Evolutionary conservation across 2,113 vertebrate genomes (phyloP).

Genomic region (Monopterus albus): DNA sequence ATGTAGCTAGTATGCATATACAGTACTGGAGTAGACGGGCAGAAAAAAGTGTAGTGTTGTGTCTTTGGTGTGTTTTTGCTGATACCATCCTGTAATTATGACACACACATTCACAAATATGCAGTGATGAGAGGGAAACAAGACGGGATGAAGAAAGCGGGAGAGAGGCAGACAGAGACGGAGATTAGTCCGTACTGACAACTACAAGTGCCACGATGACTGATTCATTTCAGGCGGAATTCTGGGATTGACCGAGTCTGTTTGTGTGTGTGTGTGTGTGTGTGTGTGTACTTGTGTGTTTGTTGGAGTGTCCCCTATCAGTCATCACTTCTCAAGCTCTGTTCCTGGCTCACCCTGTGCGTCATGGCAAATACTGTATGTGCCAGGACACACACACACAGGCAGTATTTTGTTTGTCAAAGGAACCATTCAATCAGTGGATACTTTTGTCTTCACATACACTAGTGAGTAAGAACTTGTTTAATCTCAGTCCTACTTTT

Average conservation of each 20-base stretch:
- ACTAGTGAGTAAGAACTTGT: background rate
- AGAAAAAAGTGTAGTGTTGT: background rate
- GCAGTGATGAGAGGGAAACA: conserved; percentile 8
- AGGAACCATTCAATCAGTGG: background rate
- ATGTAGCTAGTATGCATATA: too few species aligned
- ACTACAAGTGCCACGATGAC: conserved; percentile 63
- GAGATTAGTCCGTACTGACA: conserved; percentile 55
- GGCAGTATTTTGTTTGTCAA: conserved; percentile 5
- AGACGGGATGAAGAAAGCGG: conserved; percentile 34
- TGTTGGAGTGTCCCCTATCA: conserved; percentile 47
- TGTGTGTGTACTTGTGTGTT: conserved; percentile 13
- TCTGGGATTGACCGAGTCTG: conserved; percentile 36
- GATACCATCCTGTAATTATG: background rate
- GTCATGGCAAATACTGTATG: conserved; percentile 14
- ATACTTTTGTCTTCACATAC: background rate
- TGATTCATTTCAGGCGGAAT: conserved; percentile 67
- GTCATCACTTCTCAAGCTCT: conserved; percentile 41
- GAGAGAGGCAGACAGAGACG: conserved; percentile 17
- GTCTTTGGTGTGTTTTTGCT: background rate
- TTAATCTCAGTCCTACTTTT: too few species aligned
- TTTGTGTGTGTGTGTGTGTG: conserved; percentile 31
- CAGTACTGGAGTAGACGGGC: too few species aligned
- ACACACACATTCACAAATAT: conserved; percentile 7
- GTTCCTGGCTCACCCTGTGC: conserved; percentile 27
- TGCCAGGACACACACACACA: background rate